phyloP scores from a whole-genome alignment of 2,797 vertebrate species.

The Siniperca scherzeri region DNA sequence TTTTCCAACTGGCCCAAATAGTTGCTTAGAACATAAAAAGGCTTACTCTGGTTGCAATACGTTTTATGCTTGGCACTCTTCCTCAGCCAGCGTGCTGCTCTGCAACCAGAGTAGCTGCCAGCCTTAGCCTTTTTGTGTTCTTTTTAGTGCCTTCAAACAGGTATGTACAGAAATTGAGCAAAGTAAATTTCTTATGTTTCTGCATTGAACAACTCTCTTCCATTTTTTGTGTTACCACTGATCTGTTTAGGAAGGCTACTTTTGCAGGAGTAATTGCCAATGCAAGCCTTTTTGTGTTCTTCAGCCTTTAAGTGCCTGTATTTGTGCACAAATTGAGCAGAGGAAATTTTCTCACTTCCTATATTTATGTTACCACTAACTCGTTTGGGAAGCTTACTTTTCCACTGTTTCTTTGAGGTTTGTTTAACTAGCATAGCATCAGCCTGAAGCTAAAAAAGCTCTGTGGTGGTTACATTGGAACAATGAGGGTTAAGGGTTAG shows the following conservation, averaged over 20 bases:
- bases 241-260: not conserved
- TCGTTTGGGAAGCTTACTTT: not conserved
- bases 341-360: not conserved
- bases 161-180: not conserved
- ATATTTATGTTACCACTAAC: not conserved
- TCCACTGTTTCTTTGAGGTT: not conserved
- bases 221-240: not conserved
- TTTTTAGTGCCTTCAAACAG: not conserved
- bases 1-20: not conserved
- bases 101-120: not conserved
- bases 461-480: not conserved
- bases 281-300: not conserved
- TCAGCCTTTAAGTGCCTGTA: not conserved
- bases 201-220: not conserved
- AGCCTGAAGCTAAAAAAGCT: not conserved
- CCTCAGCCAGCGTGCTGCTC: not conserved
- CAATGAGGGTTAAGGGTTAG: not conserved
- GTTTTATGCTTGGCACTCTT: not conserved
- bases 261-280: not conserved
- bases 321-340: not conserved
- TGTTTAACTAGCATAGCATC: not conserved
- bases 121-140: not conserved
- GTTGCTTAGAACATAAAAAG: not conserved
- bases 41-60: not conserved
- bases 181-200: not conserved